Percentiles rank a stretch among this genome's conserved stretches.
Evolutionary conservation across 2,797 vertebrate genomes (phyloP).

Genomic region (Anguilla obscura): DNA sequence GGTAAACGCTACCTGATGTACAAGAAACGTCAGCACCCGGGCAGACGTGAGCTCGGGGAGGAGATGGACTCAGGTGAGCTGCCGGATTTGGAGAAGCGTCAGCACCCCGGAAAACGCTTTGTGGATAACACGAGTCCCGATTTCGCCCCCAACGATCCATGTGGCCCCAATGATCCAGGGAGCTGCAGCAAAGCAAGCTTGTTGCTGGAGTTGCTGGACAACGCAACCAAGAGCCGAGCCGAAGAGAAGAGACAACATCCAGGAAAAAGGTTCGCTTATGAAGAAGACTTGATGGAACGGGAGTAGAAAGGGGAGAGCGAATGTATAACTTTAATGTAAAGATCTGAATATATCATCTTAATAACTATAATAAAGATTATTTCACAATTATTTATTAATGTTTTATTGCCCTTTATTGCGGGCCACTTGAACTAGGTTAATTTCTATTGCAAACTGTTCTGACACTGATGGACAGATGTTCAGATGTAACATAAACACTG

Average conservation of each 20-base stretch:
- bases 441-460: slow-evolving; percentile 42
- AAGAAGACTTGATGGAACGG: slow-evolving; percentile 65
- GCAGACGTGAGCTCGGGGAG: slow-evolving; percentile 66
- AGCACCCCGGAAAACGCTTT: slow-evolving; percentile 82
- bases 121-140: slow-evolving; percentile 69
- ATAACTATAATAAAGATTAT: slow-evolving; percentile 50
- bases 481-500: neutral
- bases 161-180: slow-evolving; percentile 68
- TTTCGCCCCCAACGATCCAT: slow-evolving; percentile 67
- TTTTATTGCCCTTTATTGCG: slow-evolving; percentile 44
- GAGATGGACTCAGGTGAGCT: slow-evolving; percentile 60
- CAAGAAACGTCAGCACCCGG: slow-evolving; percentile 76
- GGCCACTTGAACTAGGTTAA: slow-evolving; percentile 40
- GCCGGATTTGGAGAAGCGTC: slow-evolving; percentile 74
- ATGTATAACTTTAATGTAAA: slow-evolving; percentile 53
- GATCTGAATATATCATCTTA: slow-evolving; percentile 49
- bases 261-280: slow-evolving; percentile 75
- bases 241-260: slow-evolving; percentile 88
- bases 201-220: slow-evolving; percentile 79
- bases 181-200: slow-evolving; percentile 76
- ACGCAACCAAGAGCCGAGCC: slow-evolving; percentile 67
- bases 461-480: neutral
- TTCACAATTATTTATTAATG: slow-evolving; percentile 48
- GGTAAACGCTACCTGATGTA: slow-evolving; percentile 75
- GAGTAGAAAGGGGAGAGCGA: slow-evolving; percentile 60